Conservation (phyloP, 2,113 vertebrate species). For the Carlito syrichta region DNA sequence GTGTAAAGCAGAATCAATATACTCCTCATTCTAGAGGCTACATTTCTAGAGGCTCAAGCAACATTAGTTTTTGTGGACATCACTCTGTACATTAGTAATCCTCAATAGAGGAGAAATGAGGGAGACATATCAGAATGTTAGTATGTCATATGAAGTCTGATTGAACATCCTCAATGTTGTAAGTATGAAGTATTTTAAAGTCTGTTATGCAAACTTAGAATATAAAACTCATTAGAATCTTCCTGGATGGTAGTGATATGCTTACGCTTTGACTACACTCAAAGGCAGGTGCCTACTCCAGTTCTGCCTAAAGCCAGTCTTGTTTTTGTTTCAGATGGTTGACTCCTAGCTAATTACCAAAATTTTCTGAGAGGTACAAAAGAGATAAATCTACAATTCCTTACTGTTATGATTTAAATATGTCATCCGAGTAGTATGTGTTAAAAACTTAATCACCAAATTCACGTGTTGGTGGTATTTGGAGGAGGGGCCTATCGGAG, state of each 20-base stretch:
- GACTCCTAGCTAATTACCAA: neutral
- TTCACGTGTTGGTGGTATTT: neutral
- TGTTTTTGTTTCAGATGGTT: neutral
- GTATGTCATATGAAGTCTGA: neutral
- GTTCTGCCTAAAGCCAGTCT: neutral
- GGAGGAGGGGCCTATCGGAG: neutral
- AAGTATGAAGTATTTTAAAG: too few relatives aligned
- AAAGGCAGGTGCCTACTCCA: neutral
- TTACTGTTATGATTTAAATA: neutral
- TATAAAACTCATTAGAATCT: neutral
- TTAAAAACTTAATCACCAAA: neutral
- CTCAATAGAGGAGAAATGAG: neutral
- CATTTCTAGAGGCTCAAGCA: neutral
- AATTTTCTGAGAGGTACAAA: neutral
- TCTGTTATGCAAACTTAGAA: neutral
- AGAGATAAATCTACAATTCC: neutral
- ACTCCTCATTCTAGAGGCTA: neutral
- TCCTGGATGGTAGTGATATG: neutral
- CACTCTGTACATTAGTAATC: neutral
- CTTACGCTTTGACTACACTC: neutral
- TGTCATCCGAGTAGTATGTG: neutral
- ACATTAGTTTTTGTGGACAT: neutral
- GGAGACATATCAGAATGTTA: neutral
- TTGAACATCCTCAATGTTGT: neutral
- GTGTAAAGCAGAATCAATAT: neutral